Evolutionary conservation across 2,888 invertebrate genomes (phyloP).

Genomic region (Phortica okadai): DNA sequence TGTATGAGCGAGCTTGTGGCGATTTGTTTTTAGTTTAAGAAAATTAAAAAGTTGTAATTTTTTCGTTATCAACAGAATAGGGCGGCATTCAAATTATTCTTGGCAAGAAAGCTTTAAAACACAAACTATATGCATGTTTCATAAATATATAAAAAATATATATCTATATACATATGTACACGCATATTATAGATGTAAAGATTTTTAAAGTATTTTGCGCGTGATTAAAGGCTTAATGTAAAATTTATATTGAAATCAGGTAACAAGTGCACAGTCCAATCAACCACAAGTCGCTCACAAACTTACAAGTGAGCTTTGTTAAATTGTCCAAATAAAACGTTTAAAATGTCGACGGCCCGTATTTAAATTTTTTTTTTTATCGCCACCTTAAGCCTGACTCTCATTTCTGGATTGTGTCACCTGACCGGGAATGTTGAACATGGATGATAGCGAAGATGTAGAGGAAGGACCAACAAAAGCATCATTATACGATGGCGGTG

Average conservation of each 20-base stretch:
- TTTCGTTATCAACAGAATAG: background rate
- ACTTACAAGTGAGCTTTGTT: background rate
- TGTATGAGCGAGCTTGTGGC: background rate
- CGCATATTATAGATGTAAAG: too few species aligned
- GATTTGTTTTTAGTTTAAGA: background rate
- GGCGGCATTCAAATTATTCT: background rate
- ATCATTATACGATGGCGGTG: slow-evolving; percentile 66
- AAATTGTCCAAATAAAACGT: background rate
- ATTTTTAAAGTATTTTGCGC: too few species aligned
- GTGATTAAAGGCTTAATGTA: too few species aligned
- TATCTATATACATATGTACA: too few species aligned
- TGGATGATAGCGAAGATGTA: slow-evolving; percentile 37
- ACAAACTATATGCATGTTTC: too few species aligned
- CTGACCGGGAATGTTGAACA: slow-evolving; percentile 52
- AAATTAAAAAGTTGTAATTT: background rate
- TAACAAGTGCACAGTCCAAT: background rate
- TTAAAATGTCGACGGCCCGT: background rate
- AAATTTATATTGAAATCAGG: slow-evolving; percentile 1
- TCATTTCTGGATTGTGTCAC: slow-evolving; percentile 58
- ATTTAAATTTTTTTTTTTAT: background rate
- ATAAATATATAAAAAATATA: too few species aligned
- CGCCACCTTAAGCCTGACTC: slow-evolving; percentile 69
- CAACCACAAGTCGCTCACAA: background rate
- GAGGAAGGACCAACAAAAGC: slow-evolving; percentile 47
- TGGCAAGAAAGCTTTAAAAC: too few species aligned